Evolutionary conservation across 1,140 invertebrate species (phyloP).

Genomic region (Pseudomyrmex concolor): DNA sequence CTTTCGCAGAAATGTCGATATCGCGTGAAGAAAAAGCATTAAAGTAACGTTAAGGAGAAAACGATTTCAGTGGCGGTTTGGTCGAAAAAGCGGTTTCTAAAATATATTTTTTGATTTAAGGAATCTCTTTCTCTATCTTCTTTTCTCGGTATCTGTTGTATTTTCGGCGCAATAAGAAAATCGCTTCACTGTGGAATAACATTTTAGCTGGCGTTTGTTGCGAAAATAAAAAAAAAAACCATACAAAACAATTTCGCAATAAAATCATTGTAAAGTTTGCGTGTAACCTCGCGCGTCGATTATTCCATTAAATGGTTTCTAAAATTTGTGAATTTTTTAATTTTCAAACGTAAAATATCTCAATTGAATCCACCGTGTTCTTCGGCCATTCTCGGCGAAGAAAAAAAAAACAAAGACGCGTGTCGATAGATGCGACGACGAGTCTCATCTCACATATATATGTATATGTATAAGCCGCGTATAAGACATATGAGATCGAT

Average conservation of each 20-base stretch:
- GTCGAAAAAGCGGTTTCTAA: not conserved
- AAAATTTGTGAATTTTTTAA: no score
- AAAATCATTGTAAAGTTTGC: no score
- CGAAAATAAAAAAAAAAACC: no score
- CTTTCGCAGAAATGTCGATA: slow-evolving; percentile 5
- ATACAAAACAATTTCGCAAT: no score
- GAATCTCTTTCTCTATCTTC: no score
- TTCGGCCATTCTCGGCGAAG: not conserved
- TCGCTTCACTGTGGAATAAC: no score
- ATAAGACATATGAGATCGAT: slow-evolving; percentile 31
- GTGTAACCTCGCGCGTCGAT: no score
- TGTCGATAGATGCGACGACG: not conserved
- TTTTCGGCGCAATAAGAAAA: not conserved
- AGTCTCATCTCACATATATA: not conserved
- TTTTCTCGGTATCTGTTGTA: not conserved
- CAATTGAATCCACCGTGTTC: not conserved
- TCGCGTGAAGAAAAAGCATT: slow-evolving; percentile 16
- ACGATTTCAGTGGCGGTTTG: not conserved
- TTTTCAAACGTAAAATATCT: not conserved
- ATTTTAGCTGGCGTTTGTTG: no score
- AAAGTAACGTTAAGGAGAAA: not conserved
- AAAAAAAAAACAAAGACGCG: not conserved
- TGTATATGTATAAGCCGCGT: not conserved
- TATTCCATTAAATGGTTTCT: no score
- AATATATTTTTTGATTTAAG: not conserved